Percentiles rank a stretch among this genome's conserved stretches.
Conservation (phyloP, 2,113 vertebrate genomes). For the Catharus bicknelli region DNA sequence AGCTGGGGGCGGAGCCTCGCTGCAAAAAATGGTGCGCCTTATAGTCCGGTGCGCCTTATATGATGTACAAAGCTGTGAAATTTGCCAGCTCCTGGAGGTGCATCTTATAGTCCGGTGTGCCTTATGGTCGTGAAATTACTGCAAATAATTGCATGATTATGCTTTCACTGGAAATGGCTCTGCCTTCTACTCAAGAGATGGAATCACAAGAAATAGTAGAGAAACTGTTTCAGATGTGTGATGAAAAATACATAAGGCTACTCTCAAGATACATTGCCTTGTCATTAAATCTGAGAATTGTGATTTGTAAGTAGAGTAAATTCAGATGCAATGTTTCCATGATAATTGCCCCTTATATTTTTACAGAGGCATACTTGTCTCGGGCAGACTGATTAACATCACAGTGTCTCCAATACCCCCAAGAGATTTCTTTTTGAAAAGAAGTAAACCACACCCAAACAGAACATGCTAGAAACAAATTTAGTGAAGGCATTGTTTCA, state of each 20-base stretch:
- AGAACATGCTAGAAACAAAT: neutral
- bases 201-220: neutral
- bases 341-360: neutral
- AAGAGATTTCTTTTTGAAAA: conserved; percentile 12
- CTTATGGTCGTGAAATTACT: too few species aligned
- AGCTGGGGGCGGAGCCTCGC: too few species aligned
- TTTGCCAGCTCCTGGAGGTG: too few species aligned
- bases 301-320: conserved; percentile 13
- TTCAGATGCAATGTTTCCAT: neutral
- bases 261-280: neutral
- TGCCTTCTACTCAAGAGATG: neutral
- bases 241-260: conserved; percentile 28
- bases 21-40: too few species aligned
- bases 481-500: neutral
- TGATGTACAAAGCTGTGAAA: too few species aligned
- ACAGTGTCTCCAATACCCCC: neutral
- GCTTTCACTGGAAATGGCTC: neutral
- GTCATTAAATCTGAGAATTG: conserved; percentile 20
- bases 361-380: neutral
- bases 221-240: neutral
- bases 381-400: neutral
- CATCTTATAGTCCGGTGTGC: too few species aligned
- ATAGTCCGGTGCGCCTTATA: too few species aligned
- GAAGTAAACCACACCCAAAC: neutral
- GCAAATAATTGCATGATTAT: neutral